Evolutionary conservation across 2,888 invertebrate genomes (phyloP), one percentile per base, ranked within the genome.

Genomic region (Cheilosia urbana): DNA sequence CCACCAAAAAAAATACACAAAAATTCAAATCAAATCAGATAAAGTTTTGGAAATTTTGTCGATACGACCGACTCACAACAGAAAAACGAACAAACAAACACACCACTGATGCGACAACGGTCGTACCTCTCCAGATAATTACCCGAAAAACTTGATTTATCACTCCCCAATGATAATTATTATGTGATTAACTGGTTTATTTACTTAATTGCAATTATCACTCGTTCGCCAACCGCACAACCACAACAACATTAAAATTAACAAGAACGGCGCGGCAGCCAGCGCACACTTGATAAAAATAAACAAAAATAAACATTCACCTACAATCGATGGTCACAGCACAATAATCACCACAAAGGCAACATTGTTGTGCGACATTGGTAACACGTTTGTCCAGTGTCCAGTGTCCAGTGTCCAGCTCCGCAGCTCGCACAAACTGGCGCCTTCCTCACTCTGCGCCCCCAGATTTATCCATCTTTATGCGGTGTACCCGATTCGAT

Each of bases 171-270:
- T 51, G 73, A 79, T 83, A 79, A 80, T 80, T 69, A 75, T 63
- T 49, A 51, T 66, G 79, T 84, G 79, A 80, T 84, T 84, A 80
- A 84, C 84, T 75, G 84, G 84, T 80, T 78, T 84, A 71, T 80
- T 80, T 71, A 63, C 80, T 75, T 84, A 80, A 80, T 79, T 83
- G 79, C 73, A 83, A 83, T 79, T 68, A 83, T 83, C 78, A 58
- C 83, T 66, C 66, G 47, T 66, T 37, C 60, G 47, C 40, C 60
- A 73, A 58, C 63, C 65, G 51, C 57, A 49, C 19, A 40, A 45
- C n/a, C 45, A 30, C 40, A 65, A 19, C 7, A 30, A 40, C 9
- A 34, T 3, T 24, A 24, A 24, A 24, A 24, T 24, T 24, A 27
- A 5, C 27, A 27, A 27, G 27, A 27, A 27, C 6, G 2, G 11